Conservation (phyloP, 2,888 invertebrate species). For the Lasioglossum pauxillum region DNA sequence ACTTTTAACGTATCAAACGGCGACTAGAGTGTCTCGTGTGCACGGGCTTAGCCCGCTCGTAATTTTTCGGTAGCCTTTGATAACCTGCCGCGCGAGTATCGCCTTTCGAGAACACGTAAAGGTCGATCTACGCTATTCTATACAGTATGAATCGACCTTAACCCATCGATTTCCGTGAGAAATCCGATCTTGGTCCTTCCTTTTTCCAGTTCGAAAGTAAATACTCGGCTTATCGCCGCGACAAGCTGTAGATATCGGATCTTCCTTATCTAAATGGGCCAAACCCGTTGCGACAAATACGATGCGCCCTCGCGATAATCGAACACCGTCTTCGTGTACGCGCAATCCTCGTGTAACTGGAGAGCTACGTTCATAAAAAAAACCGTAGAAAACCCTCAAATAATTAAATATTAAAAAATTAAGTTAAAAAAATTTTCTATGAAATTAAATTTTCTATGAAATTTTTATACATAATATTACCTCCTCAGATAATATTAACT, state of each 20-base stretch:
- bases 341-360: neutral
- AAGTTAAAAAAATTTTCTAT: no score
- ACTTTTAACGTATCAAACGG: constrained; percentile 40
- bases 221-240: neutral
- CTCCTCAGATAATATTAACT: no score
- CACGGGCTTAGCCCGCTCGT: neutral
- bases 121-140: no score
- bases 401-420: no score
- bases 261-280: neutral
- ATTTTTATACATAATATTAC: no score
- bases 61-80: constrained; percentile 32
- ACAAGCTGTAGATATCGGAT: neutral
- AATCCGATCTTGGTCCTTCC: constrained; percentile 37
- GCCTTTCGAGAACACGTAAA: neutral
- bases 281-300: neutral
- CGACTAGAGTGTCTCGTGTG: constrained; percentile 21
- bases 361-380: no score
- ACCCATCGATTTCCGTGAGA: neutral
- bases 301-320: neutral
- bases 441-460: no score
- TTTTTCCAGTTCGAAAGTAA: constrained; percentile 27
- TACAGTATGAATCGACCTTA: no score
- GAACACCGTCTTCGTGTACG: neutral
- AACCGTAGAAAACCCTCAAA: no score
- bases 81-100: constrained; percentile 30